Conservation (phyloP, 2,797 vertebrate genomes). For the Distichodus sexfasciatus region DNA sequence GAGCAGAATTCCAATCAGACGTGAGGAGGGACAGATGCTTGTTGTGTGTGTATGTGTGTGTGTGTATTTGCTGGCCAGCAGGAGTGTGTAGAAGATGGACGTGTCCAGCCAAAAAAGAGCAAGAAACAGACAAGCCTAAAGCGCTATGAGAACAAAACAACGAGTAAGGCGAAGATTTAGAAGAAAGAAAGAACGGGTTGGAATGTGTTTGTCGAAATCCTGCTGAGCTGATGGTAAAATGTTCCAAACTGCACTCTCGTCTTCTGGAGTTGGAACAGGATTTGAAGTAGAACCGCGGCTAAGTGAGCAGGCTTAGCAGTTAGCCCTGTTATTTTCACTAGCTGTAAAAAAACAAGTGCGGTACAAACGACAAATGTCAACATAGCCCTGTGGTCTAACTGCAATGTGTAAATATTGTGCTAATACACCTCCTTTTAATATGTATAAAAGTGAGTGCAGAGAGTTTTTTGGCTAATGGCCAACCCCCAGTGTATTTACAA, state of each 20-base stretch:
- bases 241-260: conserved; percentile 31
- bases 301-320: no score
- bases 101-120: neutral
- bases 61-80: neutral
- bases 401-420: conserved; percentile 1
- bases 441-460: neutral
- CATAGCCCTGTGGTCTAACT: neutral
- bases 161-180: neutral
- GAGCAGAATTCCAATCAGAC: conserved; percentile 69
- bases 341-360: no score
- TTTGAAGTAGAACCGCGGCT: conserved; percentile 46
- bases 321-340: no score
- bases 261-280: conserved; percentile 36
- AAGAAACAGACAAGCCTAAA: neutral
- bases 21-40: conserved; percentile 54
- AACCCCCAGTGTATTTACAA: no score
- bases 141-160: neutral
- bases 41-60: conserved; percentile 20
- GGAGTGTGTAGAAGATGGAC: neutral
- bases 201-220: conserved; percentile 23
- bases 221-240: conserved; percentile 43
- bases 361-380: conserved; percentile 1
- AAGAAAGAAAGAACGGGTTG: neutral
- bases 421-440: conserved; percentile 12
- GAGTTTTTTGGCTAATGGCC: no score